phyloP scores from a whole-genome alignment of 2,797 vertebrate species.

The Luscinia megarhynchos region DNA sequence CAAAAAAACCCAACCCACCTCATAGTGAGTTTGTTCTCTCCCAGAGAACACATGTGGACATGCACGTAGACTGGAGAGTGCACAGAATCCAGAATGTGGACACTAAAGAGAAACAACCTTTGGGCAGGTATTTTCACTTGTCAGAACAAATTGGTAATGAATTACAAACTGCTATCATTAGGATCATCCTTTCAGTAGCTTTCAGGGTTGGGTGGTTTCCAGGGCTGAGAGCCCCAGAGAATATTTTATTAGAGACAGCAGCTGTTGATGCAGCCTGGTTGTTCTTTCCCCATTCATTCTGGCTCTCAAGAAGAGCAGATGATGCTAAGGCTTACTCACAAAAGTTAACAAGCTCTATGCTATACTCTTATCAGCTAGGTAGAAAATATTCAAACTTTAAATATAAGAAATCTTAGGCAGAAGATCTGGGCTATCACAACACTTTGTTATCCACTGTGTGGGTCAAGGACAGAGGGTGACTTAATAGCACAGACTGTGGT shows the following conservation, averaged over 20 bases:
- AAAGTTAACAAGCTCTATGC: not conserved
- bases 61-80: not conserved
- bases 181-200: not conserved
- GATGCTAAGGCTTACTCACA: not conserved
- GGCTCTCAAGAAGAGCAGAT: not conserved
- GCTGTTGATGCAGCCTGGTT: not conserved
- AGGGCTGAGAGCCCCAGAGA: not conserved
- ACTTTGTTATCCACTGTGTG: not conserved
- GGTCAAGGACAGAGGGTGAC: not conserved
- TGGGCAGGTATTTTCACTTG: slow-evolving; percentile 2
- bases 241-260: not conserved
- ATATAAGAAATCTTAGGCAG: not conserved
- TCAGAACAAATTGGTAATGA: slow-evolving; percentile 9
- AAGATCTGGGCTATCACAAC: not conserved
- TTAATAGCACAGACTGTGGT: not conserved
- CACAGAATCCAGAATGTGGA: not conserved
- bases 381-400: not conserved
- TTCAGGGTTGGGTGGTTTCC: not conserved
- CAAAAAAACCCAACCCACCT: not conserved
- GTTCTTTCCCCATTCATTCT: not conserved
- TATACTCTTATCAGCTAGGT: not conserved
- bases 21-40: not conserved
- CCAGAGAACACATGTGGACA: not conserved
- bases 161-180: not conserved
- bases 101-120: not conserved